Percentiles rank a stretch among this genome's conserved stretches.
Evolutionary conservation across 2,113 vertebrate species (phyloP).

Genomic region (Dascyllus trimaculatus): DNA sequence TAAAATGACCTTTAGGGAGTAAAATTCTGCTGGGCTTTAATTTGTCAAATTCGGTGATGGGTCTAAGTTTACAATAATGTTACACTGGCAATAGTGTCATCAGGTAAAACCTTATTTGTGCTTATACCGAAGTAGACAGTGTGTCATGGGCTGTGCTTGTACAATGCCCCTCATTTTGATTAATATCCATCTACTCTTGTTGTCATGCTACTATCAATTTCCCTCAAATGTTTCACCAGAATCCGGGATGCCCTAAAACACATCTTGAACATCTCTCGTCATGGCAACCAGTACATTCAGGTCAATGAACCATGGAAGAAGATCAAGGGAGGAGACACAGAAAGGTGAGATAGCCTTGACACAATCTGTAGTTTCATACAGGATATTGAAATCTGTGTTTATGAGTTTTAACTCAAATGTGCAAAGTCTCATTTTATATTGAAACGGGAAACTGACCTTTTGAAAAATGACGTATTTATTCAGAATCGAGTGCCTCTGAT

Average conservation of each 20-base stretch:
- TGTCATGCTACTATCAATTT: not conserved
- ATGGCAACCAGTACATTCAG: conserved; percentile 98
- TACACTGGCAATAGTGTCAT: no score
- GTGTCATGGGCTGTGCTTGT: not conserved
- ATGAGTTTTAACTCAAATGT: not conserved
- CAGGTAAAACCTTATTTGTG: not conserved
- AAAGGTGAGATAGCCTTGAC: conserved; percentile 82
- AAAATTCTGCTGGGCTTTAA: not conserved
- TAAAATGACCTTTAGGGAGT: not conserved
- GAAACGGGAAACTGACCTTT: not conserved
- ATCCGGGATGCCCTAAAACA: conserved; percentile 94
- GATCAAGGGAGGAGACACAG: conserved; percentile 90
- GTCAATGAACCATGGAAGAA: conserved; percentile 96
- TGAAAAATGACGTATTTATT: not conserved
- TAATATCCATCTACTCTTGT: not conserved
- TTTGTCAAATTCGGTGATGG: not conserved
- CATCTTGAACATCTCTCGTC: conserved; percentile 94
- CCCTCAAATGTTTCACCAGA: conserved; percentile 73
- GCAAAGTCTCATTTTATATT: not conserved
- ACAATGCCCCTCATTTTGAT: not conserved
- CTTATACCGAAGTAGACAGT: not conserved
- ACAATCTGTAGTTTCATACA: not conserved
- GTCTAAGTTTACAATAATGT: no score
- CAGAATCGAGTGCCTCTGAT: not conserved
- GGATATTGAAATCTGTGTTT: not conserved